Conservation (phyloP, 2,888 invertebrate genomes). For the Rhopalosiphum nymphaeae region DNA sequence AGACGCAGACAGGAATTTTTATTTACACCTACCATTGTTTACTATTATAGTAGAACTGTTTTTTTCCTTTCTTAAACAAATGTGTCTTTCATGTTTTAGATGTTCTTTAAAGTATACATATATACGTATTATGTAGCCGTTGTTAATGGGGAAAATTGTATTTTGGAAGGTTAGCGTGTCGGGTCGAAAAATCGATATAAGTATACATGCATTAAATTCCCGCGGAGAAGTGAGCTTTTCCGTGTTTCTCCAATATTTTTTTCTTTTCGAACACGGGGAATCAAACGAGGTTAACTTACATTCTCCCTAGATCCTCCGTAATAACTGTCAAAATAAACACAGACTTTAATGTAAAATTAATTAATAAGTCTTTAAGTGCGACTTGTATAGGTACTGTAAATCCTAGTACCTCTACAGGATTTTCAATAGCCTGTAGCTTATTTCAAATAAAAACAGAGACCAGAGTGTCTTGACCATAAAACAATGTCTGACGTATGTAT, state of each 20-base stretch:
- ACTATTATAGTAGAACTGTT: neutral
- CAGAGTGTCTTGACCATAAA: neutral
- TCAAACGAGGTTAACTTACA: neutral
- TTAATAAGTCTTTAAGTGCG: conserved; percentile 1
- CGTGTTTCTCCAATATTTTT: neutral
- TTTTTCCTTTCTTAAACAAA: neutral
- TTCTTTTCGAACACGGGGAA: neutral
- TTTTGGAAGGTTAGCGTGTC: neutral
- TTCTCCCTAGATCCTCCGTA: too few relatives aligned
- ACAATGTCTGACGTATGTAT: neutral
- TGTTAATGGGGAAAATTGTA: neutral
- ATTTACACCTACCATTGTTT: neutral
- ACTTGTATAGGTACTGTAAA: neutral
- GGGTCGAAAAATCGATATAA: conserved; percentile 2
- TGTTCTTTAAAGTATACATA: neutral
- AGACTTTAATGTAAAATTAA: neutral
- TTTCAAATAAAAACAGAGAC: conserved; percentile 12
- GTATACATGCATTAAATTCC: conserved; percentile 18
- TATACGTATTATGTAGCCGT: neutral
- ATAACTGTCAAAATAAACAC: conserved; percentile 19
- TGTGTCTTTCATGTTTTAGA: conserved; percentile 7
- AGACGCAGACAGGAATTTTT: neutral
- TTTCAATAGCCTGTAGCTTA: conserved; percentile 6
- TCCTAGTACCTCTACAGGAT: neutral
- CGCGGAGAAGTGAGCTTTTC: neutral